phyloP scores from a whole-genome alignment of 2,113 vertebrate species.

The Albula glossodonta region DNA sequence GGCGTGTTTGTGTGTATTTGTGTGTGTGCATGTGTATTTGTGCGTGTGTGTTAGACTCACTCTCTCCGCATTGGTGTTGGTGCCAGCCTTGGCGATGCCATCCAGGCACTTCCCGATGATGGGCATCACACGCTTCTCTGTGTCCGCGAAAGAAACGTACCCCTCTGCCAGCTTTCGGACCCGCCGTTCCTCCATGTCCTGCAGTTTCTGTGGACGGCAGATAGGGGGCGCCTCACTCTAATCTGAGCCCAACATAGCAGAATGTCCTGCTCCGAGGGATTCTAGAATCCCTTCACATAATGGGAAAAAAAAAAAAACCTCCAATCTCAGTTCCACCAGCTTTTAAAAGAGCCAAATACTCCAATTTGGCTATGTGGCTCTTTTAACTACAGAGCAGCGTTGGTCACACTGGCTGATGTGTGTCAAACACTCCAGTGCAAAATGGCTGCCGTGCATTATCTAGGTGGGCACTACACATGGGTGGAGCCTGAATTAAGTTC shows the following conservation, averaged over 20 bases:
- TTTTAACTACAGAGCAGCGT: too few relatives aligned
- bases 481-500: too few relatives aligned
- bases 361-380: too few relatives aligned
- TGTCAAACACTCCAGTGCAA: too few relatives aligned
- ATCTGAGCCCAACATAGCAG: background rate
- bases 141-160: constrained; percentile 88
- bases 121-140: constrained; percentile 87
- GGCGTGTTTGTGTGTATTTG: too few relatives aligned
- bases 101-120: constrained; percentile 92
- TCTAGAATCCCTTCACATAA: background rate
- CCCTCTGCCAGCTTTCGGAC: constrained; percentile 84
- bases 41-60: constrained; percentile 51
- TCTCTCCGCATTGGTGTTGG: constrained; percentile 70
- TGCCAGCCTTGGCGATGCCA: constrained; percentile 74
- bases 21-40: background rate
- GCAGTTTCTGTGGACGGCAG: constrained; percentile 78
- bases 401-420: too few relatives aligned
- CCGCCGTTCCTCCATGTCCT: constrained; percentile 91
- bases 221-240: constrained; percentile 12
- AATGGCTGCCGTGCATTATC: too few relatives aligned
- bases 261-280: background rate
- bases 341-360: too few relatives aligned
- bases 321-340: too few relatives aligned
- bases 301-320: too few relatives aligned
- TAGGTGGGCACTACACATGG: too few relatives aligned